phyloP scores from a whole-genome alignment of 2,888 invertebrate genomes.

The Brachypterus glaber region DNA sequence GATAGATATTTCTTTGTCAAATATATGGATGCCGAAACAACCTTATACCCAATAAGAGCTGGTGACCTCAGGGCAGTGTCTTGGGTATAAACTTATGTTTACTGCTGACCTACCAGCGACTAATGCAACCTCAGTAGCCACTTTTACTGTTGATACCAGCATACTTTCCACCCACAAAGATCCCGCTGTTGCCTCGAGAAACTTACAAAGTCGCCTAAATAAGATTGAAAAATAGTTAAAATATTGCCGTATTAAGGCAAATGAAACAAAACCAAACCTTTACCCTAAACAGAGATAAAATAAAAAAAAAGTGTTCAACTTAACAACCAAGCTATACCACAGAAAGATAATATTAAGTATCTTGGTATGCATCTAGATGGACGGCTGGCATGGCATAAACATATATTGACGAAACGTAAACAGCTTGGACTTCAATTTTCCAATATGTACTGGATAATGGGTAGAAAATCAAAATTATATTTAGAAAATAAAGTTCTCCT shows the following conservation, averaged over 20 bases:
- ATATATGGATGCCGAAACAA: not conserved
- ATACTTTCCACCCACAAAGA: not conserved
- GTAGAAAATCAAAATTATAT: not conserved
- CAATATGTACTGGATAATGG: not conserved
- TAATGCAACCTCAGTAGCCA: too few relatives aligned
- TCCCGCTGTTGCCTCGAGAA: not conserved
- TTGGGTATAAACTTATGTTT: too few relatives aligned
- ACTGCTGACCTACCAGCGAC: too few relatives aligned
- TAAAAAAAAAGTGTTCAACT: too few relatives aligned
- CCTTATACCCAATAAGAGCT: not conserved
- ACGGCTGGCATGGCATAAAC: not conserved
- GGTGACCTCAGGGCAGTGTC: not conserved
- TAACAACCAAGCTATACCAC: not conserved
- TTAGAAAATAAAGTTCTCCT: not conserved
- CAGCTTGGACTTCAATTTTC: not conserved
- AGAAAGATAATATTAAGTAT: not conserved
- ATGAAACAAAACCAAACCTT: not conserved
- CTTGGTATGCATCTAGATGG: not conserved
- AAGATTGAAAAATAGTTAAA: not conserved
- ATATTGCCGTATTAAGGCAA: not conserved
- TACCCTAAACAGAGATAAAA: too few relatives aligned
- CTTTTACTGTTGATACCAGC: too few relatives aligned
- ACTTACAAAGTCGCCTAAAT: not conserved
- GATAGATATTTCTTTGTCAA: not conserved
- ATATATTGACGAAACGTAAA: not conserved